These are phyloP conservation scores for Hemithea aestivaria DNA, from an alignment of 2,888 invertebrate species.

Conservation along the genomic window DNA sequence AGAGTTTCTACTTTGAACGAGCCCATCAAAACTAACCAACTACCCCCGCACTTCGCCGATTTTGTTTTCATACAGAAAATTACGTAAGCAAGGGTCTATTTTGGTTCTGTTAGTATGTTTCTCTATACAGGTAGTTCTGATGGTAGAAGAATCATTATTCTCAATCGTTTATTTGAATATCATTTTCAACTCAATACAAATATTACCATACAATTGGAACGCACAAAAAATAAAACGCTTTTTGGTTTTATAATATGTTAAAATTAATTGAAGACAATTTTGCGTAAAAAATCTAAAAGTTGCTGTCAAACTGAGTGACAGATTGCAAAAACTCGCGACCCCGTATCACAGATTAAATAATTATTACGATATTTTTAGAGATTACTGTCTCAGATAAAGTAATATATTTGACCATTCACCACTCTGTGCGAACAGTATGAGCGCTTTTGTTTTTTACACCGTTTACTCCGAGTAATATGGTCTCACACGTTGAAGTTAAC, in stretches of 20 bases:
- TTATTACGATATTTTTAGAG: slow-evolving; percentile 26
- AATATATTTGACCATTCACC: slow-evolving; percentile 22
- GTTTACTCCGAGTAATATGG: no score
- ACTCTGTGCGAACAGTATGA: slow-evolving; percentile 1
- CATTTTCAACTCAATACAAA: slow-evolving; percentile 1
- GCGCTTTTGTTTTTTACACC: no score
- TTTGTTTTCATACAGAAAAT: no score
- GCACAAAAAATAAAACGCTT: not conserved
- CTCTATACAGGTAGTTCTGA: no score
- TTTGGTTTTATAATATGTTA: not conserved
- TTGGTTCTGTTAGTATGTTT: no score
- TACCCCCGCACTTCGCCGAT: no score
- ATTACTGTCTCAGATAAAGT: slow-evolving; percentile 28
- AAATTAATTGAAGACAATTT: slow-evolving; percentile 12
- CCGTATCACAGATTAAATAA: slow-evolving; percentile 21
- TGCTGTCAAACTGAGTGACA: slow-evolving; percentile 30
- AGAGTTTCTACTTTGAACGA: no score
- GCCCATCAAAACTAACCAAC: no score
- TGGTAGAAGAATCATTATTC: no score
- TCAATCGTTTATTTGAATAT: no score
- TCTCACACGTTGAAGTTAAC: no score
- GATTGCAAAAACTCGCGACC: slow-evolving; percentile 27
- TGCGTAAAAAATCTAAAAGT: slow-evolving; percentile 10
- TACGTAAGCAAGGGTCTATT: no score
- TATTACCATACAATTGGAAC: not conserved